Evolutionary conservation across 2,888 invertebrate genomes (phyloP), one percentile per base, ranked within the genome.

Genomic region (Drosophila infuscata): DNA sequence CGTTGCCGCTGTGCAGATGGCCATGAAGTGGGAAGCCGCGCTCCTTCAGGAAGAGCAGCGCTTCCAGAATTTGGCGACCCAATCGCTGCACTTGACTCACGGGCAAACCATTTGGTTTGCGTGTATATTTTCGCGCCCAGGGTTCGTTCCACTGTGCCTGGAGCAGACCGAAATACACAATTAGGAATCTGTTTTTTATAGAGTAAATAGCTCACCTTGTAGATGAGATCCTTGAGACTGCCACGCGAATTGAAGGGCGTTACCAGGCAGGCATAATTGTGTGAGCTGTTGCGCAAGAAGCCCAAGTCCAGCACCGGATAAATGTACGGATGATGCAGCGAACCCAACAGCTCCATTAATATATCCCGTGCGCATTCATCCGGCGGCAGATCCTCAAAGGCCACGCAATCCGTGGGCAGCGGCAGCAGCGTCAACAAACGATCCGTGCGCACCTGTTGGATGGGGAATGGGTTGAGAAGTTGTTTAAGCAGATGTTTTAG

Each of bases 301-400:
- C 97, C 97, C 78, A 98, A 94, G 91, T 98, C 97, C 83, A 98
- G 94, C 33, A 98, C 96, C 0, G 98, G 98, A 93, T 97, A 97
- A 79, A 98, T 97, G 92, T 98, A 98, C 0, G 98, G 98, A 93
- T 98, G 98, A 92, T 98, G 98, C 49, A 98, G 94, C 12, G 96
- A 96, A 61, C 97, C 95, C 91, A 98, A 97, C 79, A 98, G 94
- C 91, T 97, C 97, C 93, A 97, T 95, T 49, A 98, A 94, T 46
- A 96, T 96, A 41, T 95, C 94, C 30, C 95, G 94, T 68, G 94
- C 95, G 78, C 95, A 95, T 81, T 95, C 95, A 82, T 97, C 94
- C 1, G 96, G 91, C 69, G 92, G 92, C 82, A 93, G 86, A 90
- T 93, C 93, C 86, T 93, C 93, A 81, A 93, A 92, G 82, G 93